phyloP scores from a whole-genome alignment of 2,888 invertebrate genomes.

The Syrphus vitripennis region DNA sequence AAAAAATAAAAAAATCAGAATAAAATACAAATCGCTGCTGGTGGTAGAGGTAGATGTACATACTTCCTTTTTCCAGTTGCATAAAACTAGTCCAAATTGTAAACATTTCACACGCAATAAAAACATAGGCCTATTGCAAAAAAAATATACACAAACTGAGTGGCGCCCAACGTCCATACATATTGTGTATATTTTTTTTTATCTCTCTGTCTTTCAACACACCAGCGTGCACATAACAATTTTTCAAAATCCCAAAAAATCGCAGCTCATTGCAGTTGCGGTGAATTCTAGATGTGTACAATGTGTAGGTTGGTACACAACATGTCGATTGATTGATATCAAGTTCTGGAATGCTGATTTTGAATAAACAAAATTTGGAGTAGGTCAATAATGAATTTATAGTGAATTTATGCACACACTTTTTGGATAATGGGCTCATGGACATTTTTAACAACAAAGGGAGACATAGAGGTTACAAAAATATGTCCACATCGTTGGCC shows the following conservation, averaged over 20 bases:
- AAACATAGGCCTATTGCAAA: conserved; percentile 34
- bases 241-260: conserved; percentile 12
- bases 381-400: too few relatives aligned
- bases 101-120: conserved; percentile 46
- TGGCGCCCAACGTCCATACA: conserved; percentile 32
- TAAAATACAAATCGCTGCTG: not conserved
- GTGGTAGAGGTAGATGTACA: not conserved
- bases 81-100: conserved; percentile 44
- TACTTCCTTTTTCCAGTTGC: conserved; percentile 32
- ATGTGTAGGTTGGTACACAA: not conserved
- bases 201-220: not conserved
- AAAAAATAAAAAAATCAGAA: not conserved
- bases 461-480: too few relatives aligned
- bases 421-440: too few relatives aligned
- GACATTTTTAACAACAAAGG: too few relatives aligned
- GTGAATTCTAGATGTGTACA: not conserved
- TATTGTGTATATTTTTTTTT: too few relatives aligned
- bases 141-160: not conserved
- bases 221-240: not conserved
- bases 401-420: too few relatives aligned
- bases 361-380: not conserved
- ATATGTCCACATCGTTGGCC: too few relatives aligned
- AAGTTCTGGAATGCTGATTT: not conserved
- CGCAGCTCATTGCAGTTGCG: conserved; percentile 15
- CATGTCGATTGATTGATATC: not conserved